A percentile compares a stretch with the other conserved stretches of the same genome.
Evolutionary conservation across 2,888 invertebrate genomes (phyloP).

Genomic region (Dasysyrphus albostriatus): DNA sequence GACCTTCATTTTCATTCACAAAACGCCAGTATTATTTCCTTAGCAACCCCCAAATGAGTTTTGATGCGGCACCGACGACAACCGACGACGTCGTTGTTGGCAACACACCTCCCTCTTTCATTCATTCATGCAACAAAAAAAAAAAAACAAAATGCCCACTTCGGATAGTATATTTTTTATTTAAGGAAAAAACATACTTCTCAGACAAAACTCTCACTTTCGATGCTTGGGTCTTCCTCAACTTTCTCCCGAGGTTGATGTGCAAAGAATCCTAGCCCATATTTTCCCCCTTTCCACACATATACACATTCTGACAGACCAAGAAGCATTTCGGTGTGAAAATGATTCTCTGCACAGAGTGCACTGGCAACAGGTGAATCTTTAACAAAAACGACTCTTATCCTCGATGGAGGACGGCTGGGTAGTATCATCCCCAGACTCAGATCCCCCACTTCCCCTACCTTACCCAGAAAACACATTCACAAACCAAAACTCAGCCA

Average conservation of each 20-base stretch:
- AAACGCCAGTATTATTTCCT: slow-evolving; percentile 35
- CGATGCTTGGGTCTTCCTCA: slow-evolving; percentile 63
- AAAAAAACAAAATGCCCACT: slow-evolving; percentile 57
- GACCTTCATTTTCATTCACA: slow-evolving; percentile 63
- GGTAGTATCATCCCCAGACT: slow-evolving; percentile 29
- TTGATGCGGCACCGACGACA: slow-evolving; percentile 42
- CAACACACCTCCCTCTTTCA: slow-evolving; percentile 25
- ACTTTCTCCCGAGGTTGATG: slow-evolving; percentile 64
- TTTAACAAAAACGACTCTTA: slow-evolving; percentile 63
- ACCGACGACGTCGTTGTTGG: neutral
- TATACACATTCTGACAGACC: slow-evolving; percentile 52
- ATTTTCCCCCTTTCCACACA: neutral
- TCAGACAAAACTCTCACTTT: slow-evolving; percentile 59
- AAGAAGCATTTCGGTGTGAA: slow-evolving; percentile 61
- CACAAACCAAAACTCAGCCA: slow-evolving; percentile 43
- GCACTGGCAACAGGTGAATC: slow-evolving; percentile 74
- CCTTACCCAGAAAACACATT: slow-evolving; percentile 40
- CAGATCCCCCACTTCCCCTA: neutral
- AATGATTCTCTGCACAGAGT: slow-evolving; percentile 68
- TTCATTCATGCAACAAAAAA: slow-evolving; percentile 57
- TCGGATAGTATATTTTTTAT: slow-evolving; percentile 20
- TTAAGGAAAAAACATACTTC: slow-evolving; percentile 15
- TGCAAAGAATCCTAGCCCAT: slow-evolving; percentile 33
- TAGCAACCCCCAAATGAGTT: slow-evolving; percentile 45
- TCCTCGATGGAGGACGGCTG: slow-evolving; percentile 4